Base-by-base conservation (phyloP, 2,797 vertebrate genomes). In the Gymnothorax reevesii region DNA sequence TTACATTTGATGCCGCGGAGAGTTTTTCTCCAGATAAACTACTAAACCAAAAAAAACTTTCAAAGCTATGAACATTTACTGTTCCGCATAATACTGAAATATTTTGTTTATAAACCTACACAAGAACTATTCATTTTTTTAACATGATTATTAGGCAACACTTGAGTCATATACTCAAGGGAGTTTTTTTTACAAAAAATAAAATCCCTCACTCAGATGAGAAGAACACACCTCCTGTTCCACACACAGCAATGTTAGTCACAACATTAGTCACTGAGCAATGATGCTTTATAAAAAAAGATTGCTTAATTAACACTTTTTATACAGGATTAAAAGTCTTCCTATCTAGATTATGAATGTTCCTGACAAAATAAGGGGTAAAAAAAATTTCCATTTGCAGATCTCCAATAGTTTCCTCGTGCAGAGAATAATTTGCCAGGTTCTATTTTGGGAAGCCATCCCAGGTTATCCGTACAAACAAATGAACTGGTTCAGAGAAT, bases 21-120 rank as follows among this genome's bases (percentile, higher is more conserved):
- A 10, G 20, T 83, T 84, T 54, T 84, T 84, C 82, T 73, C 71
- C 52, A 52, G 60, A 84, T 86, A 15, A 49, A 87, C 60, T 49
- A 49, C 42, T 15, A 77, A 77, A 52, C 73, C 33, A 33, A 66
- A 73, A 73, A 73, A 64, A 84, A n/a, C 13, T 73, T 85, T 10
- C 3, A 27, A 73, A 66, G 66, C 77, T 25, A 73, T 84, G 52
- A 54, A 79, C 80, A n/a, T 79, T 64, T 57, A 85, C 33, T 69
- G 57, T 85, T 57, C 59, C 55, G 22, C 64, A 55, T 42, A 73
- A 82, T 71, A n/a, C 71, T 87, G 27, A 77, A 20, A 12, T 57
- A 82, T 82, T 85, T 66, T 85, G 25, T 55, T 10, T n/a, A 6
- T 84, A 85, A 57, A 57, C 10, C 84, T 89, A 84, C 25, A 66